A percentile compares a stretch with the other conserved stretches of the same genome.
These are phyloP conservation scores for Otolemur garnettii DNA, from an alignment of 2,113 vertebrate genomes.

Conservation along the genomic window DNA sequence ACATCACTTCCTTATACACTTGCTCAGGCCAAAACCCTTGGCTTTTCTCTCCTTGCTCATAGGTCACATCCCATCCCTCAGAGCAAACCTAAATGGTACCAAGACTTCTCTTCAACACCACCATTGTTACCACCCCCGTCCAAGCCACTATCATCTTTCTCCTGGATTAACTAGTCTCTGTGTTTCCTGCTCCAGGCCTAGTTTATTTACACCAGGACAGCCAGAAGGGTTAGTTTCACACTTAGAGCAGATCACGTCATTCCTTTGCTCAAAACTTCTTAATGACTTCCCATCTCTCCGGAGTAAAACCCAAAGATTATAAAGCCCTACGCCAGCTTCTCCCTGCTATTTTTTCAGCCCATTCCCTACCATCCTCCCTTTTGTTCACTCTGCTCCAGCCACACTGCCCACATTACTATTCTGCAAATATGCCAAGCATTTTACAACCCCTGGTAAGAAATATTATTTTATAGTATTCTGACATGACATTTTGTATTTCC, in stretches of 20 bases:
- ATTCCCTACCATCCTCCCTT: neutral
- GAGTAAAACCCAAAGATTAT: neutral
- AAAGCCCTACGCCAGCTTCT: no score
- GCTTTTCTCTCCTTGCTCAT: neutral
- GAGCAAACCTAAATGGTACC: neutral
- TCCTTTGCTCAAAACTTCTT: neutral
- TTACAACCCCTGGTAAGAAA: neutral
- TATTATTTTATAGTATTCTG: no score
- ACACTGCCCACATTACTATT: neutral
- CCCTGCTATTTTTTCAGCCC: neutral
- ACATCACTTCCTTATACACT: neutral
- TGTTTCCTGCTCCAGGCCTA: neutral
- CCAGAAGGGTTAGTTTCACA: neutral
- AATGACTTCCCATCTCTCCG: neutral
- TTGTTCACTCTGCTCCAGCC: neutral
- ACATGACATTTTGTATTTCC: no score
- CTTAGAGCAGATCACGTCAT: neutral
- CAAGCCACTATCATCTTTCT: neutral
- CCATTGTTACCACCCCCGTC: neutral
- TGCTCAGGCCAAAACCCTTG: neutral
- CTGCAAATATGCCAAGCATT: neutral
- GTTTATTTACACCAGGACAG: neutral
- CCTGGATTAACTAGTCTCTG: neutral
- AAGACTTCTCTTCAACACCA: neutral
- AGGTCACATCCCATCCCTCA: neutral